Base-by-base conservation (phyloP, 2,888 invertebrate genomes). In the Drosophila ezoana region DNA sequence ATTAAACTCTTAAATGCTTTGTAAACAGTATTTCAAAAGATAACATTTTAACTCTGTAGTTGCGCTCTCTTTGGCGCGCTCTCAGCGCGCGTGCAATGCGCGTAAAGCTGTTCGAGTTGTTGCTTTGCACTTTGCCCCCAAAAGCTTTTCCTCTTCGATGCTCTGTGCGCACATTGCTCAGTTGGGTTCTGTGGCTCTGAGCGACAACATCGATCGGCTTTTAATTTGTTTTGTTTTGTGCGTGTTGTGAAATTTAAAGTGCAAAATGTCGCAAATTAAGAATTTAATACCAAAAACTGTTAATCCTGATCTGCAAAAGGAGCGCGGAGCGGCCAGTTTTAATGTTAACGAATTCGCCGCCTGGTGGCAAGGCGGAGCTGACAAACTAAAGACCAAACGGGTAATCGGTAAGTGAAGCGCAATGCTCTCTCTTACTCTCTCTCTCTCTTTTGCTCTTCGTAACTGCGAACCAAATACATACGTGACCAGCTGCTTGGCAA, bases 341-440 rank as follows among this genome's bases (percentile, higher is more conserved):
- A 93, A 95, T 90, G 93, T 95, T 5, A 93, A 93, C 69, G 97
- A 97, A 92, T 93, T 98, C 74, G 97, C 96, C 0, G 92, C 95
- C 91, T 93, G 96, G 79, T 93, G 97, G 74, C 96, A 97, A 92
- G 97, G 97, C 8, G 95, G 95, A 20, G 92, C 92, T 54, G 94
- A 95, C 47, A 95, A 95, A 92, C 61, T 91, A 0, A 77, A 76
- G 37, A 69, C 56, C 23, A 82, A 78, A 16, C 75, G 88, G 2
- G 81, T 80, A 74, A 79, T 90, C 4, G 87, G 90, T 80, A 72
- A 57, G 64, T 59, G 4, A n/a, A 35, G 18, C 5, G 11, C 32
- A n/a, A 23, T 16, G 4, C 9, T 23, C 11, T 40, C 23, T 18
- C 28, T 16, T 14, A 3, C 18, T 5, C 23, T 23, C n/a, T 4